Evolutionary conservation across 1,140 invertebrate genomes (phyloP).

Genomic region (Saccostrea echinata): DNA sequence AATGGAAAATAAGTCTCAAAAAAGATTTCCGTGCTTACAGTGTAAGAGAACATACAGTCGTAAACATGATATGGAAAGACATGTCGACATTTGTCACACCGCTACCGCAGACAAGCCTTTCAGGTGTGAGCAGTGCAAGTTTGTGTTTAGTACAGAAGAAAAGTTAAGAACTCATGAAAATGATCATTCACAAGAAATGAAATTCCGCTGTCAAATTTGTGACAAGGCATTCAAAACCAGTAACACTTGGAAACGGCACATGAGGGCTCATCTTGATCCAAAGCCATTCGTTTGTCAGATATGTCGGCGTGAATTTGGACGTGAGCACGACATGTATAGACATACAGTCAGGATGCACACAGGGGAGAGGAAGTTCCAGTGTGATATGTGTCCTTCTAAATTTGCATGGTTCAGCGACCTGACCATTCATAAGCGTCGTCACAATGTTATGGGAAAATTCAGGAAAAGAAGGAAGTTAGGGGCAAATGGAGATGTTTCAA

Average conservation of each 20-base stretch:
- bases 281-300: not conserved
- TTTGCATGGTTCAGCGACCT: conserved; percentile 24
- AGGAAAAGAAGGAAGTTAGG: not conserved
- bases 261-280: not conserved
- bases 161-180: not conserved
- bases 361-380: not conserved
- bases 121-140: conserved; percentile 5
- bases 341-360: not conserved
- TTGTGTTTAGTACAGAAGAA: not conserved
- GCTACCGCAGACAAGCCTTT: not conserved
- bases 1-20: not conserved
- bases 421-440: conserved; percentile 7
- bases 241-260: conserved; percentile 19
- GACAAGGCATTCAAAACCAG: not conserved
- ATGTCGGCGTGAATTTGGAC: not conserved
- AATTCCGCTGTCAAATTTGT: conserved; percentile 17
- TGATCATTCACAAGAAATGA: not conserved
- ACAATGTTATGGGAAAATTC: not conserved
- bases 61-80: conserved; percentile 3
- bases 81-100: not conserved
- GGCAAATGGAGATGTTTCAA: not conserved
- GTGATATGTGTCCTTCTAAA: not conserved
- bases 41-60: not conserved
- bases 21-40: not conserved
- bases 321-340: conserved; percentile 1